Conservation (phyloP, 1,140 invertebrate genomes). For the Luehdorfia chinensis region DNA sequence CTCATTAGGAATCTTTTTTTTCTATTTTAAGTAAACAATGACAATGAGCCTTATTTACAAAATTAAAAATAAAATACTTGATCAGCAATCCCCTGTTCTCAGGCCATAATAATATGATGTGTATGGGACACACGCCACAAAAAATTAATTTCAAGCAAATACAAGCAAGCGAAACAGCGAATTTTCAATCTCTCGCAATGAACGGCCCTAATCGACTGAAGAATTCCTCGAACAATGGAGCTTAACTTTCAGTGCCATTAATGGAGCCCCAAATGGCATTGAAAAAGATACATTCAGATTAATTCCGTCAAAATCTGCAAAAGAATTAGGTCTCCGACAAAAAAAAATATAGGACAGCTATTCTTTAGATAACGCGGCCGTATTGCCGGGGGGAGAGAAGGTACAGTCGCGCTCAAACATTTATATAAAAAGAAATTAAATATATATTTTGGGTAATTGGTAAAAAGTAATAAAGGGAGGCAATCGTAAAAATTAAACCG, state of each 20-base stretch:
- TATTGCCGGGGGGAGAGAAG: not conserved
- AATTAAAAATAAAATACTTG: too few relatives aligned
- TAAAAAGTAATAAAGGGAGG: too few relatives aligned
- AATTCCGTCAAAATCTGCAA: conserved; percentile 9
- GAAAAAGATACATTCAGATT: conserved; percentile 11
- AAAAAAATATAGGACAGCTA: conserved; percentile 10
- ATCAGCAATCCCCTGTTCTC: too few relatives aligned
- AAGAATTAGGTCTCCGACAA: conserved; percentile 11
- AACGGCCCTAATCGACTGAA: conserved; percentile 3
- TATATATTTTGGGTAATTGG: too few relatives aligned
- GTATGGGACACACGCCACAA: too few relatives aligned
- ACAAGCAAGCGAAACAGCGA: not conserved
- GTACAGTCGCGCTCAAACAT: not conserved
- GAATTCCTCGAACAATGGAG: conserved; percentile 6
- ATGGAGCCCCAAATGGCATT: conserved; percentile 8
- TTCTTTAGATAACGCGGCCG: conserved; percentile 8
- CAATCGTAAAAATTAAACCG: too few relatives aligned
- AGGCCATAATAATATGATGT: too few relatives aligned
- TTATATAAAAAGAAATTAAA: too few relatives aligned
- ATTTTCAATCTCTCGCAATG: conserved; percentile 3
- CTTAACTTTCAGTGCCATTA: conserved; percentile 11
- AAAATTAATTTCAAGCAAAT: too few relatives aligned
- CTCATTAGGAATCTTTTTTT: too few relatives aligned
- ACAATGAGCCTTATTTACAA: too few relatives aligned
- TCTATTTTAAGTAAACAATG: too few relatives aligned